Evolutionary conservation across 2,888 invertebrate genomes (phyloP).

Genomic region (Schizaphis graminum): DNA sequence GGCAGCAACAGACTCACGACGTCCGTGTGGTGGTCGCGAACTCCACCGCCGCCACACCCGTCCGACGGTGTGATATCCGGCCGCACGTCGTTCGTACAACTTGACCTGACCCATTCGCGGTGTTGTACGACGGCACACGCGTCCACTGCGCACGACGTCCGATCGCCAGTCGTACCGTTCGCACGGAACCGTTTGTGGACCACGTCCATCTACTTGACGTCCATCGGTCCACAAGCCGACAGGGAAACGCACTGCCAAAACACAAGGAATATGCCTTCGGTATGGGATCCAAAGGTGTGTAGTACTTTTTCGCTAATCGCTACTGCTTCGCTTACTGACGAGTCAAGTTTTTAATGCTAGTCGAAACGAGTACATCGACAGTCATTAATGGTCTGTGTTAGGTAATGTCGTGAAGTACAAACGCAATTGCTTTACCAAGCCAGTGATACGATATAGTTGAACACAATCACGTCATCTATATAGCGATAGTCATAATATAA

Average conservation of each 20-base stretch:
- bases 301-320: slow-evolving; percentile 45
- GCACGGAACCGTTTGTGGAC: background rate
- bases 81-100: background rate
- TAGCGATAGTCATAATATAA: background rate
- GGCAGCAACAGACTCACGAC: background rate
- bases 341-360: background rate
- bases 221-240: background rate
- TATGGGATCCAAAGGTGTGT: slow-evolving; percentile 69
- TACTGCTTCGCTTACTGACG: too few relatives aligned
- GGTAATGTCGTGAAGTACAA: background rate
- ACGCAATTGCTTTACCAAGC: background rate
- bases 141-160: background rate
- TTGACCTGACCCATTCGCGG: background rate
- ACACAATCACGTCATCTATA: background rate
- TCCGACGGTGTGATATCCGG: background rate
- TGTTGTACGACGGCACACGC: background rate
- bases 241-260: background rate
- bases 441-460: background rate
- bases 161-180: background rate
- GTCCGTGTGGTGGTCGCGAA: background rate
- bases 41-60: background rate
- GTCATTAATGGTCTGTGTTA: background rate
- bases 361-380: background rate
- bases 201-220: background rate
- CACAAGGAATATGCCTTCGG: slow-evolving; percentile 69